These are phyloP conservation scores for Parauchenoglanis punctatus DNA, from an alignment of 2,797 vertebrate species.

Conservation along the genomic window DNA sequence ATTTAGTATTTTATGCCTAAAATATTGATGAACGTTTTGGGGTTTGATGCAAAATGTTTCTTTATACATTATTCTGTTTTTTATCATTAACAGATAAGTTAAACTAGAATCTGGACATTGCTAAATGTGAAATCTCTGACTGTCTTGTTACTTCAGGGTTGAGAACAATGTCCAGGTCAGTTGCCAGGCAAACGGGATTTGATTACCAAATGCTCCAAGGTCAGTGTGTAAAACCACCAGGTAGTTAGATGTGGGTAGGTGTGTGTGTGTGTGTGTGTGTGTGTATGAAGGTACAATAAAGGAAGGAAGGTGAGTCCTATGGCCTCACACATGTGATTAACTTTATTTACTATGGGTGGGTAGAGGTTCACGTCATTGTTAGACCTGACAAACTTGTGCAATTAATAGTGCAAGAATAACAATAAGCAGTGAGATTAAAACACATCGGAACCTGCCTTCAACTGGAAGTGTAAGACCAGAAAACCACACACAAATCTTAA, in stretches of 20 bases:
- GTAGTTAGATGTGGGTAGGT: too few species aligned
- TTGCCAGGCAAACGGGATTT: constrained; percentile 36
- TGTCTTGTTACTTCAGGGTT: not conserved
- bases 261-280: not conserved
- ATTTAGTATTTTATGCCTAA: not conserved
- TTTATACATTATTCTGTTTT: not conserved
- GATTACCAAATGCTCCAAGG: constrained; percentile 48
- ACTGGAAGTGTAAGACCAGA: not conserved
- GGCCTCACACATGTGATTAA: constrained; percentile 1
- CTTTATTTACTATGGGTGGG: constrained; percentile 41
- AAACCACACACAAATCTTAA: not conserved
- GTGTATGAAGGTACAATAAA: not conserved
- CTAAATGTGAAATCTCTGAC: too few species aligned
- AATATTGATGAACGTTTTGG: not conserved
- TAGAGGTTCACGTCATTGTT: not conserved
- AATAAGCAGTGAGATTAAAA: not conserved
- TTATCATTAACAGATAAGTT: not conserved
- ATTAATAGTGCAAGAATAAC: not conserved
- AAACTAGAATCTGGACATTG: not conserved
- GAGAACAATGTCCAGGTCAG: constrained; percentile 13
- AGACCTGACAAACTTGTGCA: not conserved
- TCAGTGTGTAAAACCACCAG: not conserved
- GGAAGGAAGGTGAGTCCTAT: not conserved
- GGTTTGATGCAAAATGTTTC: not conserved
- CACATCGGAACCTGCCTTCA: not conserved